These are phyloP conservation scores for Carettochelys insculpta DNA, from an alignment of 2,113 vertebrate genomes.

Conservation along the genomic window DNA sequence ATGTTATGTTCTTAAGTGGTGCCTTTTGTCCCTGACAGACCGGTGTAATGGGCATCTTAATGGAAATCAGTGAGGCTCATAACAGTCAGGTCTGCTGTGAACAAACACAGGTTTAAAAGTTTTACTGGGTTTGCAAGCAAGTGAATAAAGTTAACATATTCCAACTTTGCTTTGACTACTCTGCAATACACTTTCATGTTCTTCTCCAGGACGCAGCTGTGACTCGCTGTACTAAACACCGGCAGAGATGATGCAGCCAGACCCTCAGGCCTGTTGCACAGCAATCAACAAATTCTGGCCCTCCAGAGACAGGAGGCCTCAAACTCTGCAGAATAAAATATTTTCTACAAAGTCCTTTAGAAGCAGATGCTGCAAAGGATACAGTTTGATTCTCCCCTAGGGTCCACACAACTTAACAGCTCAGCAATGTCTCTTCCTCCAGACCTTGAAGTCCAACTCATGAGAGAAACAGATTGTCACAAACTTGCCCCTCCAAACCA, in stretches of 20 bases:
- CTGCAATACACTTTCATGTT: background rate
- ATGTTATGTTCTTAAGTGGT: no score
- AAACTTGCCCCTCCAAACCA: conserved; percentile 45
- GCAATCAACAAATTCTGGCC: conserved; percentile 69
- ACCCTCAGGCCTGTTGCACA: background rate
- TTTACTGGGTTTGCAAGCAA: background rate
- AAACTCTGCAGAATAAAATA: conserved; percentile 71
- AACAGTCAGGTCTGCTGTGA: background rate
- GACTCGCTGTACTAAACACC: background rate
- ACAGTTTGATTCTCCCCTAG: conserved; percentile 56
- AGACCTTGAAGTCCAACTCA: conserved; percentile 41
- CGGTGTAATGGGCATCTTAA: background rate
- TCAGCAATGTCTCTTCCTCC: background rate
- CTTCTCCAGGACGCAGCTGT: background rate
- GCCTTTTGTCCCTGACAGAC: no score
- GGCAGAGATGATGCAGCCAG: background rate
- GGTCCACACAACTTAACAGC: conserved; percentile 33
- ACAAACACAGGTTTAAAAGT: background rate
- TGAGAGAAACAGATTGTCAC: conserved; percentile 63
- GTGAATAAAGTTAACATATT: background rate
- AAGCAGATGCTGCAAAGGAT: conserved; percentile 68
- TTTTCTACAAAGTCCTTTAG: conserved; percentile 63
- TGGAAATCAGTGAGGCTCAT: background rate
- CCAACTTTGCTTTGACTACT: background rate
- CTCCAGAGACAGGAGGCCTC: conserved; percentile 71